phyloP scores from a whole-genome alignment of 2,113 vertebrate species.

The Meles meles region DNA sequence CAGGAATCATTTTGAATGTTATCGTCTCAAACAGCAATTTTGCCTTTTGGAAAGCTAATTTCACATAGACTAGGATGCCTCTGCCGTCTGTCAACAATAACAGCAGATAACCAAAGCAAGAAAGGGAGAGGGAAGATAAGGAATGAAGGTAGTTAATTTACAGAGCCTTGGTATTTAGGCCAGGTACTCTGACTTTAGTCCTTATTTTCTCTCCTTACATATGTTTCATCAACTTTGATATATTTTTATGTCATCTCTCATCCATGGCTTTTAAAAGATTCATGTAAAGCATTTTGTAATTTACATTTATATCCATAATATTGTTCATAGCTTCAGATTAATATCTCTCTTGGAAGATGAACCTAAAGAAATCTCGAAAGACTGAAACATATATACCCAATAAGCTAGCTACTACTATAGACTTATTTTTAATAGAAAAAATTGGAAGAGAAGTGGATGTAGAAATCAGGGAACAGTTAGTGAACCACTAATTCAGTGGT shows the following conservation, averaged over 20 bases:
- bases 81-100: constrained; percentile 14
- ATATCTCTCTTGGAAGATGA: background rate
- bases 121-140: background rate
- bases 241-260: background rate
- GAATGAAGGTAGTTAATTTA: background rate
- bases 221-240: background rate
- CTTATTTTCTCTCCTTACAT: background rate
- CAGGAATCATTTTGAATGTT: background rate
- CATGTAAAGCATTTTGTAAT: background rate
- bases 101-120: background rate
- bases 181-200: background rate
- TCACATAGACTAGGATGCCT: constrained; percentile 7
- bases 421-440: background rate
- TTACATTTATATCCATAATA: background rate
- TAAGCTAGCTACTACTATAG: background rate
- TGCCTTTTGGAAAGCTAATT: constrained; percentile 54
- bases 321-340: background rate
- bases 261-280: background rate
- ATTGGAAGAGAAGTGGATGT: background rate
- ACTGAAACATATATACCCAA: background rate
- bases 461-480: background rate
- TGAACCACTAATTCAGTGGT: background rate
- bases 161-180: background rate
- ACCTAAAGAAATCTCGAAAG: background rate
- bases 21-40: constrained; percentile 38